Evolutionary conservation across 2,113 vertebrate species (phyloP).

Genomic region (Clinocottus analis): DNA sequence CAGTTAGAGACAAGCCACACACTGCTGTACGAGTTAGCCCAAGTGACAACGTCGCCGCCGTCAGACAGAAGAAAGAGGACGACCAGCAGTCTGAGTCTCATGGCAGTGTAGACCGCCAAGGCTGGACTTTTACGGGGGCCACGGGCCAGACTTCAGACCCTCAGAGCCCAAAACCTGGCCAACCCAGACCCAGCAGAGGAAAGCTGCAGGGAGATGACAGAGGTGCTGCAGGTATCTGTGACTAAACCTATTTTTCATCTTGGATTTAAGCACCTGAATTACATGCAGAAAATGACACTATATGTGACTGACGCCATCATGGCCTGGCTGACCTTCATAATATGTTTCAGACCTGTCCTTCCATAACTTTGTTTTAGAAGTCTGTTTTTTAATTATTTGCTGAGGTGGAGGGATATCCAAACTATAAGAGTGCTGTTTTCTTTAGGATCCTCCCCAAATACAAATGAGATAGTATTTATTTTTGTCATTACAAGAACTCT

Average conservation of each 20-base stretch:
- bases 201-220: constrained; percentile 23
- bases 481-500: background rate
- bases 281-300: background rate
- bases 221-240: constrained; percentile 54
- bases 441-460: background rate
- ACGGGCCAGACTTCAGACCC: constrained; percentile 11
- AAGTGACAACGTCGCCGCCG: constrained; percentile 30
- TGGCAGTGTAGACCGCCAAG: constrained; percentile 18
- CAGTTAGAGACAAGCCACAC: constrained; percentile 58
- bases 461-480: background rate
- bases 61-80: constrained; percentile 45
- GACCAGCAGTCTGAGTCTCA: constrained; percentile 12
- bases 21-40: constrained; percentile 51
- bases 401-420: background rate
- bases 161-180: constrained; percentile 26
- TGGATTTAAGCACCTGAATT: background rate
- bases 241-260: background rate
- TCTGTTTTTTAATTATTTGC: background rate
- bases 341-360: background rate
- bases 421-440: background rate
- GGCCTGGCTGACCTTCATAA: background rate
- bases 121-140: background rate
- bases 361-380: background rate
- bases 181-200: constrained; percentile 17
- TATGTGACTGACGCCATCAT: background rate